Conservation (phyloP, 2,888 invertebrate species). For the Megastigmus dorsalis region DNA sequence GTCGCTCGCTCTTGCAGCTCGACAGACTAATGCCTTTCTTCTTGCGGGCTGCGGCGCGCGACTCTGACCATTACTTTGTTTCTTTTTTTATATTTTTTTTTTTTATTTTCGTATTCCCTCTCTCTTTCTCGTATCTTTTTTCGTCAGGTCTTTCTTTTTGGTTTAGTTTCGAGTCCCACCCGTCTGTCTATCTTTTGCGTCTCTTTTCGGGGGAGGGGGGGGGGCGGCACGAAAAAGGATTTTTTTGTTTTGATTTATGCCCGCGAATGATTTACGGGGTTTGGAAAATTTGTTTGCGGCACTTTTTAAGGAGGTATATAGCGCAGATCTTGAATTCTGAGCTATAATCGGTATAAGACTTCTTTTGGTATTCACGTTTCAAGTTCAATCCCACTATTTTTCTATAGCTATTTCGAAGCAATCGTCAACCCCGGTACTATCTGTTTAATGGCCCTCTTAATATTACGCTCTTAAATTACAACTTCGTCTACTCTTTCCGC, state of each 20-base stretch:
- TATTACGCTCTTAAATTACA: no score
- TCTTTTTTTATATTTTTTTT: background rate
- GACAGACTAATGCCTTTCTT: slow-evolving; percentile 49
- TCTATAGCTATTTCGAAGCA: no score
- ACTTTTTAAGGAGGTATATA: no score
- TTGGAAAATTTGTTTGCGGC: slow-evolving; percentile 37
- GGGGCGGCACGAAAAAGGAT: no score
- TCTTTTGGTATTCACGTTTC: no score
- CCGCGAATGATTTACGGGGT: slow-evolving; percentile 27
- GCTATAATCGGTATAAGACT: no score
- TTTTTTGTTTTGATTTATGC: slow-evolving; percentile 40
- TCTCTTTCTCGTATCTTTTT: background rate
- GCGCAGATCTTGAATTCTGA: no score
- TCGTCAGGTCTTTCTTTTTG: background rate
- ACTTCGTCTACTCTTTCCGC: no score
- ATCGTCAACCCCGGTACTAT: no score
- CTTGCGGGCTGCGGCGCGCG: background rate
- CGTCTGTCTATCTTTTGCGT: background rate
- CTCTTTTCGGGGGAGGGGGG: background rate
- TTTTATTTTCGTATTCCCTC: background rate
- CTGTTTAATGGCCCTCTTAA: no score
- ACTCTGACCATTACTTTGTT: slow-evolving; percentile 30
- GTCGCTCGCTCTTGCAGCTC: slow-evolving; percentile 18
- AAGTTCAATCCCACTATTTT: no score
- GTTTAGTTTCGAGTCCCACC: background rate